Percentiles rank a stretch among this genome's conserved stretches.
Evolutionary conservation across 2,113 vertebrate genomes (phyloP).

Genomic region (Oncorhynchus mykiss): DNA sequence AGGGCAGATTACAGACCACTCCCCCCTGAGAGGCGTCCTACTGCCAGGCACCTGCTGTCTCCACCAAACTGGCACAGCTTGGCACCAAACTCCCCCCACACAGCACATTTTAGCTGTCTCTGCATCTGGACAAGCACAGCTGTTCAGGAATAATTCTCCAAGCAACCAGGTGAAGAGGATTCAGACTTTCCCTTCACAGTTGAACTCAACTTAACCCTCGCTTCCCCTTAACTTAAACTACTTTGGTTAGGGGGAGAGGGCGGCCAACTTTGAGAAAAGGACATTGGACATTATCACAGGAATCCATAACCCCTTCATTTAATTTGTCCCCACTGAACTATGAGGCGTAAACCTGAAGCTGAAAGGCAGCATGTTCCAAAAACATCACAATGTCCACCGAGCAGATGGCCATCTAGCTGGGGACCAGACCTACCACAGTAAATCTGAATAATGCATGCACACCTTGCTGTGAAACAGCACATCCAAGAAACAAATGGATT

Average conservation of each 20-base stretch:
- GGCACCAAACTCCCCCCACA: conserved; percentile 45
- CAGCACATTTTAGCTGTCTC: conserved; percentile 30
- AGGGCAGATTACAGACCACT: conserved; percentile 26
- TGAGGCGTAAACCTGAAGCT: conserved; percentile 55
- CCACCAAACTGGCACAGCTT: conserved; percentile 21
- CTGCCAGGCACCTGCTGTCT: conserved; percentile 60
- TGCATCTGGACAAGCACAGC: conserved; percentile 63
- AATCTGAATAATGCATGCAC: conserved; percentile 67
- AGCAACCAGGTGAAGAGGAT: conserved; percentile 55
- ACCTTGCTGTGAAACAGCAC: conserved; percentile 52
- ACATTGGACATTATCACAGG: neutral
- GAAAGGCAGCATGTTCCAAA: conserved; percentile 61
- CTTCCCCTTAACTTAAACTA: conserved; percentile 9
- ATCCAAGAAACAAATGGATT: conserved; percentile 64
- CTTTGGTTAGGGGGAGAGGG: neutral
- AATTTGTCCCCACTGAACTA: conserved; percentile 56
- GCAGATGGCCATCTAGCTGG: conserved; percentile 52
- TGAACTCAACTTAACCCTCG: conserved; percentile 12
- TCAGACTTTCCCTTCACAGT: conserved; percentile 15
- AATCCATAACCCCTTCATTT: conserved; percentile 30
- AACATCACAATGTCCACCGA: conserved; percentile 55
- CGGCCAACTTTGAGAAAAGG: neutral
- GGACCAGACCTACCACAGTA: conserved; percentile 49
- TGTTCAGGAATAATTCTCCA: conserved; percentile 61
- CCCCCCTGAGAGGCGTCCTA: conserved; percentile 39